A percentile compares a stretch with the other conserved stretches of the same genome.
Evolutionary conservation across 2,113 vertebrate species (phyloP).

Genomic region (Cynoglossus semilaevis): DNA sequence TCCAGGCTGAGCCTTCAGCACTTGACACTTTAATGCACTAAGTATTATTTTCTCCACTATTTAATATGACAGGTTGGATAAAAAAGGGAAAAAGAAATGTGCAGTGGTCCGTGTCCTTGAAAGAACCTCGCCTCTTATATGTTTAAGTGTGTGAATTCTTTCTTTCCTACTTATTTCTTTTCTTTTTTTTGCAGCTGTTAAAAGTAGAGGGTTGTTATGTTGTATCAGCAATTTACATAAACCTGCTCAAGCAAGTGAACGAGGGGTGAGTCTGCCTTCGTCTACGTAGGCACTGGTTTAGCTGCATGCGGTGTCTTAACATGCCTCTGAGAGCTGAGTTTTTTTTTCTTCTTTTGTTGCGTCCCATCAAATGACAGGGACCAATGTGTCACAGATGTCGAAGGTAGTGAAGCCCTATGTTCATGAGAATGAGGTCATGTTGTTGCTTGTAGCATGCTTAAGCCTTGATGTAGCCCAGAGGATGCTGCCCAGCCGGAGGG

Average conservation of each 20-base stretch:
- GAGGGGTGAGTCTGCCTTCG: slow-evolving; percentile 55
- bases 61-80: background rate
- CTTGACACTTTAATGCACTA: background rate
- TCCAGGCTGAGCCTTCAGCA: background rate
- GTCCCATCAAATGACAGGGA: slow-evolving; percentile 12
- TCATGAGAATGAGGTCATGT: slow-evolving; percentile 52
- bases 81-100: background rate
- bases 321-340: slow-evolving; percentile 55
- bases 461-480: slow-evolving; percentile 48
- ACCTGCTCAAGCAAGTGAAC: slow-evolving; percentile 35
- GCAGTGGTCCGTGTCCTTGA: background rate
- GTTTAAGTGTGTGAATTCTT: slow-evolving; percentile 14
- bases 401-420: slow-evolving; percentile 59
- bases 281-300: slow-evolving; percentile 61
- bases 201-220: slow-evolving; percentile 36
- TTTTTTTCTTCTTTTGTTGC: slow-evolving; percentile 17
- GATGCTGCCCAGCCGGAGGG: slow-evolving; percentile 36
- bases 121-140: slow-evolving; percentile 15
- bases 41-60: background rate
- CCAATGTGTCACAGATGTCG: slow-evolving; percentile 43
- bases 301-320: slow-evolving; percentile 61
- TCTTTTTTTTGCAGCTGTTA: slow-evolving; percentile 38
- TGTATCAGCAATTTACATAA: slow-evolving; percentile 20
- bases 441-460: slow-evolving; percentile 66
- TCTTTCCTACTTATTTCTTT: slow-evolving; percentile 1